Conservation (phyloP, 2,888 invertebrate genomes). For the Bugula neritina region DNA sequence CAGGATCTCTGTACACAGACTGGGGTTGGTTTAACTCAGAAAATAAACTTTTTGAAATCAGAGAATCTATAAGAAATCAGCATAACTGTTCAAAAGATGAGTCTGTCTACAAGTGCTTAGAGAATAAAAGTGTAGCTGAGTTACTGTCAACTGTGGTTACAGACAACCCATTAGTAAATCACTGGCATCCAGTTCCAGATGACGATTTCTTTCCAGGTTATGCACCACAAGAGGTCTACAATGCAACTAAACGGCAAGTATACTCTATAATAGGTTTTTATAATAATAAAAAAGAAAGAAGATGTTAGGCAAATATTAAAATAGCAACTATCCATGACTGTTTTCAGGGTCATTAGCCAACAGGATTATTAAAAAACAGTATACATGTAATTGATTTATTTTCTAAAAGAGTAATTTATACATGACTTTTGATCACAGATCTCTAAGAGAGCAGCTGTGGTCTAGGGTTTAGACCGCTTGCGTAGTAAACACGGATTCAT, state of each 20-base stretch:
- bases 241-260: not conserved
- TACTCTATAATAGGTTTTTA: too few species aligned
- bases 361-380: too few species aligned
- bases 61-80: not conserved
- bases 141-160: not conserved
- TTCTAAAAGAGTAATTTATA: too few species aligned
- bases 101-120: not conserved
- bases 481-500: too few species aligned
- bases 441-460: too few species aligned
- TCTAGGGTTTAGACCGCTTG: too few species aligned
- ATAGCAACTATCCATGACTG: too few species aligned
- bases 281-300: too few species aligned
- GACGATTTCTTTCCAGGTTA: not conserved
- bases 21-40: constrained; percentile 21
- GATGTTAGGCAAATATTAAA: too few species aligned
- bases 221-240: not conserved
- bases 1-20: constrained; percentile 19
- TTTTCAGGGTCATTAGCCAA: too few species aligned
- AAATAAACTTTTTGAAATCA: not conserved
- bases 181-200: constrained; percentile 13
- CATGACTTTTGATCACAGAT: too few species aligned
- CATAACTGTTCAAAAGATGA: not conserved
- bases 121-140: not conserved
- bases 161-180: not conserved
- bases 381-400: too few species aligned